A percentile compares a stretch with the other conserved stretches of the same genome.
Evolutionary conservation across 2,888 invertebrate species (phyloP).

Genomic region (Liodrosophila aerea): DNA sequence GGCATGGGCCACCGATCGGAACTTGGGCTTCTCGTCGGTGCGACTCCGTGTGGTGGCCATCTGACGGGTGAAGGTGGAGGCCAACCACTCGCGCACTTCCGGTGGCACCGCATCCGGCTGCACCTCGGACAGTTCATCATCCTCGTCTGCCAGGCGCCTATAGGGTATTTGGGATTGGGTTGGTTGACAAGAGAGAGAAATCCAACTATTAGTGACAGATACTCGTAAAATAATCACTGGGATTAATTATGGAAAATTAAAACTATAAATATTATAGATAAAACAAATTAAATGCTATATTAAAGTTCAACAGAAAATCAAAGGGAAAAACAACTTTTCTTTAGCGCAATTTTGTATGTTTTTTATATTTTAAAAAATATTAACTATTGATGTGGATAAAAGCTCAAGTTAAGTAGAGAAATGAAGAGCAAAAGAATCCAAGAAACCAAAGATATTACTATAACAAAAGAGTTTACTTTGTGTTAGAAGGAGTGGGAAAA

Average conservation of each 20-base stretch:
- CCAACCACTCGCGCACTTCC: conserved; percentile 98
- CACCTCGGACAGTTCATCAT: conserved; percentile 97
- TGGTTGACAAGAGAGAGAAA: conserved; percentile 17
- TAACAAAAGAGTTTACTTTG: conserved; percentile 13
- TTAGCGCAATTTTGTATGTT: conserved; percentile 33
- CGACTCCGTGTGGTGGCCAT: conserved; percentile 89
- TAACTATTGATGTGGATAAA: conserved; percentile 15
- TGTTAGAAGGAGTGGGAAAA: conserved; percentile 21
- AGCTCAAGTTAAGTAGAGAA: conserved; percentile 14
- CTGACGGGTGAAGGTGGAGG: conserved; percentile 96
- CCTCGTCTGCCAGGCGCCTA: conserved; percentile 93
- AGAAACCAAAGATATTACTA: conserved; percentile 3
- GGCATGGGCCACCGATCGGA: conserved; percentile 97
- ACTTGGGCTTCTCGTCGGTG: conserved; percentile 92
- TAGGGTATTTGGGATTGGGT: conserved; percentile 20
- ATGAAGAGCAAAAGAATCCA: conserved; percentile 10
- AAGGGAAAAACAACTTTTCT: conserved; percentile 2
- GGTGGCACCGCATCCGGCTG: conserved; percentile 98
- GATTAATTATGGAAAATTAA: conserved; percentile 47
- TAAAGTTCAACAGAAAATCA: conserved; percentile 21
- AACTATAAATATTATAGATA: conserved; percentile 12
- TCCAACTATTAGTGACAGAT: conserved; percentile 41
- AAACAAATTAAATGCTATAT: conserved; percentile 21
- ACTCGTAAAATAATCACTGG: not conserved
- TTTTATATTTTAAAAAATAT: conserved; percentile 3